Conservation (phyloP, 2,797 vertebrate species). For the Oreortyx pictus region DNA sequence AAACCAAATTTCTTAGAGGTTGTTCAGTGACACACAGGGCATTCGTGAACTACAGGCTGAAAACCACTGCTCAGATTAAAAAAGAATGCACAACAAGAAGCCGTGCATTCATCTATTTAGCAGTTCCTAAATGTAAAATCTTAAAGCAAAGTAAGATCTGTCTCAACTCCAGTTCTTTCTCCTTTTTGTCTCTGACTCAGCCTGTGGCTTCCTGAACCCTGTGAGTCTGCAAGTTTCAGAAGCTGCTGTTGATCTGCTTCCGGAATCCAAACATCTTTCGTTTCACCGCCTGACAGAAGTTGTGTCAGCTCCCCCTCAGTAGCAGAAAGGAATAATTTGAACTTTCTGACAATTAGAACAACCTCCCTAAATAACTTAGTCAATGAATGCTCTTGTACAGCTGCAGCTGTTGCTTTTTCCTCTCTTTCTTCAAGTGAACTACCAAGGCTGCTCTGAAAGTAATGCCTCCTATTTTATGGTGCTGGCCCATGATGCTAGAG, state of each 20-base stretch:
- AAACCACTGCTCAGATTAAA: not conserved
- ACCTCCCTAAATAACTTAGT: not conserved
- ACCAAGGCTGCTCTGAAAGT: not conserved
- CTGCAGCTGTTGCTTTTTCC: not conserved
- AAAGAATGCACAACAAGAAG: not conserved
- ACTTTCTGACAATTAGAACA: constrained; percentile 24
- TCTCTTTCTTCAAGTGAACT: not conserved
- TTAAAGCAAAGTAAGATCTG: constrained; percentile 17
- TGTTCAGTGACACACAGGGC: not conserved
- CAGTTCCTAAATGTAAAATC: not conserved
- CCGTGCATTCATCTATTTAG: not conserved
- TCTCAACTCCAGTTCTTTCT: constrained; percentile 22
- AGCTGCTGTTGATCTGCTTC: constrained; percentile 17
- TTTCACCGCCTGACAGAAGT: constrained; percentile 12
- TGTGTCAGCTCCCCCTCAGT: not conserved
- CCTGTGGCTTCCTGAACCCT: constrained; percentile 51
- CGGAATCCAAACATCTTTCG: constrained; percentile 17
- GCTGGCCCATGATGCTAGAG: not conserved
- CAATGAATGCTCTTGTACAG: not conserved
- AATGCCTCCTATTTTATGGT: not conserved
- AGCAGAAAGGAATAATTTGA: constrained; percentile 14
- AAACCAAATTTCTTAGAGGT: not conserved
- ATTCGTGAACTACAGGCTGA: not conserved
- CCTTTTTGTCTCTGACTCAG: constrained; percentile 43
- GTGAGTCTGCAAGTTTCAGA: not conserved